Base-by-base conservation (phyloP, 2,797 vertebrate genomes). In the Sarcoramphus papa region DNA sequence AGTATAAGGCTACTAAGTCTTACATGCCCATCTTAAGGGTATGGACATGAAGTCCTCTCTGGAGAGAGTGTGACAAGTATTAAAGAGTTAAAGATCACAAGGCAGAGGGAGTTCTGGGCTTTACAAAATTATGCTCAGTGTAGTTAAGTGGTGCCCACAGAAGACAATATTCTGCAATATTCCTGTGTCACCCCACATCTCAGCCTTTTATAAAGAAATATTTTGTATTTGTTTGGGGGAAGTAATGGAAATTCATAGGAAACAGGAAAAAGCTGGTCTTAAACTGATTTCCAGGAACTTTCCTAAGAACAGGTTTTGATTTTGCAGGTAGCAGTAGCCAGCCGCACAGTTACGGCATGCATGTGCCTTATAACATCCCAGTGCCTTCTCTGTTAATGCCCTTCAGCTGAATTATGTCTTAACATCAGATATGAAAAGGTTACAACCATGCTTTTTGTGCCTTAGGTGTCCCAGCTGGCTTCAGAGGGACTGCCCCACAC, bases 151-250 rank as follows among this genome's bases (percentile, higher is more conserved):
- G 4, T 53, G 24, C 33, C 12, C 17, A 43, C 6, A 33, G 62
- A 83, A 50, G 21, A 24, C 10, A 40, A 12, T 18, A 21, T 56
- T 86, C 25, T 60, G 28, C 25, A 40, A 11, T 62, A 19, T 87
- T 78, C 12, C 28, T 47, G 20, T 48, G 14, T 60, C 68, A 40
- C 11, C 48, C 13, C 5, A 4, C 23, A 37, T 73, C 27, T 79
- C 0, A 0, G 2, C 3, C 4, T 21, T 59, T 76, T 53, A n/a
- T 4, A 28, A 84, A 48, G 14, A 62, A 57, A 11, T 48, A 18
- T 31, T 47, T 87, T 68, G 23, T 33, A 12, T 64, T 80, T 70
- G 9, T 35, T 8, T 40, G 40, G 18, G 21, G 11, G 11, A 75
- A 72, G 25, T 59, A n/a, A 80, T 23, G 20, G 67, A 43, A 80